These are phyloP conservation scores for Nomada ruficornis DNA, from an alignment of 2,888 invertebrate species.

Conservation along the genomic window DNA sequence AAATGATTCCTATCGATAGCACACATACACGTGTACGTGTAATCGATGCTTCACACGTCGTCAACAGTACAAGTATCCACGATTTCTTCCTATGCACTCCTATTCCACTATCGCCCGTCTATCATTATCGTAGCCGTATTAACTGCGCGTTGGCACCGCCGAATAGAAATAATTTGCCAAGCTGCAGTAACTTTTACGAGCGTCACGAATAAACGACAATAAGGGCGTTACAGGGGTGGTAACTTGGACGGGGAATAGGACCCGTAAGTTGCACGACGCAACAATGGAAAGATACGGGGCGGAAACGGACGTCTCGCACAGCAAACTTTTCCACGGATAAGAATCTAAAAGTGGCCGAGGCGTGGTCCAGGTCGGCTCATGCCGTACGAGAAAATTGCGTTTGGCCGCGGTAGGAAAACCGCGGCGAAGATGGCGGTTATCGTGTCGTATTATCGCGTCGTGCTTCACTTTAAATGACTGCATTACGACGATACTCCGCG, in stretches of 20 bases:
- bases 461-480: constrained; percentile 67
- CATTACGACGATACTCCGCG: constrained; percentile 55
- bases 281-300: constrained; percentile 48
- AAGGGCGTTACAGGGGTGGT: background rate
- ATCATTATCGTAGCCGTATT: constrained; percentile 16
- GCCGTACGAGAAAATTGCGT: constrained; percentile 48
- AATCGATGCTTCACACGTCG: too few species aligned
- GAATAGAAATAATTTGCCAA: constrained; percentile 36
- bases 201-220: constrained; percentile 35
- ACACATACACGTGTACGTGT: too few species aligned
- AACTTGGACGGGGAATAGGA: background rate
- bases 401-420: constrained; percentile 17
- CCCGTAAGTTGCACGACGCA: constrained; percentile 14
- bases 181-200: constrained; percentile 33
- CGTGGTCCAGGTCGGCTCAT: constrained; percentile 3
- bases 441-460: constrained; percentile 67
- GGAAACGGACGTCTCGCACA: constrained; percentile 46
- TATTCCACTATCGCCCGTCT: background rate
- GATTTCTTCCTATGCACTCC: too few species aligned
- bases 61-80: too few species aligned
- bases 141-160: constrained; percentile 2
- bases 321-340: constrained; percentile 56
- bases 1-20: too few species aligned
- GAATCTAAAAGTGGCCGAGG: constrained; percentile 54
- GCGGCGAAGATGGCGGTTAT: constrained; percentile 54